A percentile compares a stretch with the other conserved stretches of the same genome.
These are phyloP conservation scores for Diabrotica virgifera DNA, from an alignment of 1,140 invertebrate species.

Conservation along the genomic window DNA sequence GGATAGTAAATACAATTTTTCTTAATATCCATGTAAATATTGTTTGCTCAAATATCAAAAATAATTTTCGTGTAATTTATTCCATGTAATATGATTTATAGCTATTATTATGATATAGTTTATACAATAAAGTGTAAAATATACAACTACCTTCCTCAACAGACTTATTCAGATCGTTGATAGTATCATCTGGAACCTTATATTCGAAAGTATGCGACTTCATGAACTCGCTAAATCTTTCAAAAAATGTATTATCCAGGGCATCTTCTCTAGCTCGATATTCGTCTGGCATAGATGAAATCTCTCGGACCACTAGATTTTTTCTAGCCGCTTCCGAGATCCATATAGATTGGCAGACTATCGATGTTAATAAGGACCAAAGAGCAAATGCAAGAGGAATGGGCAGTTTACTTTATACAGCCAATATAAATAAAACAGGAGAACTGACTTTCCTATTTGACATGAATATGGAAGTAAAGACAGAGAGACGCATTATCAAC, in stretches of 20 bases:
- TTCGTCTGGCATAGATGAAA: conserved; percentile 60
- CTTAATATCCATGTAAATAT: background rate
- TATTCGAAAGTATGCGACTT: conserved; percentile 76
- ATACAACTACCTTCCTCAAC: conserved; percentile 59
- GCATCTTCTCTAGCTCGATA: conserved; percentile 70
- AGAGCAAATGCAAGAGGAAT: too few relatives aligned
- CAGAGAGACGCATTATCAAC: too few relatives aligned
- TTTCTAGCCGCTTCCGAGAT: conserved; percentile 65
- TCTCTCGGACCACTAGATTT: conserved; percentile 50
- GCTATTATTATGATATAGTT: conserved; percentile 3
- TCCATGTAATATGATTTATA: too few relatives aligned
- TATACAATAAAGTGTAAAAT: too few relatives aligned
- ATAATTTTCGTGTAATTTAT: too few relatives aligned
- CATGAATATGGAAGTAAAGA: too few relatives aligned
- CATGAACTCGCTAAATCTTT: conserved; percentile 70
- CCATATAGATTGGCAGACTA: conserved; percentile 54
- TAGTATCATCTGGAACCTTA: conserved; percentile 66
- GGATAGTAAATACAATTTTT: too few relatives aligned
- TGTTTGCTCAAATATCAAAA: background rate
- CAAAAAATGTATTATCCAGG: conserved; percentile 69
- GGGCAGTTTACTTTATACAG: too few relatives aligned
- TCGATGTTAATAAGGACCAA: too few relatives aligned
- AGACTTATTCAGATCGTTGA: conserved; percentile 65
- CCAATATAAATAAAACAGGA: too few relatives aligned
- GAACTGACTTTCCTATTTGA: too few relatives aligned